Base-by-base conservation (phyloP, 2,113 vertebrate species). In the Sapajus apella region DNA sequence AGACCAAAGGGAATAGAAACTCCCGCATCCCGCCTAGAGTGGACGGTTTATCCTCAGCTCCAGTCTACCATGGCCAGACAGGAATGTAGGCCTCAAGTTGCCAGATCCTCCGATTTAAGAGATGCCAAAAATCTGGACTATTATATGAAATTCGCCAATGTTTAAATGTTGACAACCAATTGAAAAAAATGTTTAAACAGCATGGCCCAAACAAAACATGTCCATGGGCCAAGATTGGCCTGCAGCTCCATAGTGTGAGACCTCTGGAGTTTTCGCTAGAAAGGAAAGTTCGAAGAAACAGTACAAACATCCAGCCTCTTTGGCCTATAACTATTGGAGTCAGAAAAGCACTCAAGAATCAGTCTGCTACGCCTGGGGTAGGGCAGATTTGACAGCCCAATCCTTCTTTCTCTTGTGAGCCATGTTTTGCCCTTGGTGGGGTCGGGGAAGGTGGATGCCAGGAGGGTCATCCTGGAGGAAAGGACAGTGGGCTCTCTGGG, bases 121-220 rank as follows among this genome's bases (percentile, higher is more conserved):
- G 89, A 91, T 93, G 96, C 95, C 96, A 96, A 97, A 97, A 96
- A 96, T 93, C 90, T 92, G 80, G 80, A 87, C 87, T 91, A 79
- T 76, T 88, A 68, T 11, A 70, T 55, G 56, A 83, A 91, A 89
- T 66, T 18, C 87, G 92, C 97, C 97, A 93, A 82, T 70, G 91
- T 92, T 93, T 61, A 97, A 95, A 97, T 84, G 80, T 94, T 93
- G 93, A 97, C 94, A 93, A 97, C 73, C 66, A 58, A 93, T 87
- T 95, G 76, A 77, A 94, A 86, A 86, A 89, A 85, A 45, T 83
- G 83, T 95, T 94, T 93, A 90, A 97, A 89, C 47, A n/a, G 61
- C 25, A 35, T 35, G 93, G 68, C 90, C 96, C 96, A 97, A 97
- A 97, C 35, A 93, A 96, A 98, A 95, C 90, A 96, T 0, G 56